Percentiles rank a stretch among this genome's conserved stretches.
Conservation (phyloP, 2,888 invertebrate species). For the Lymantria monacha region DNA sequence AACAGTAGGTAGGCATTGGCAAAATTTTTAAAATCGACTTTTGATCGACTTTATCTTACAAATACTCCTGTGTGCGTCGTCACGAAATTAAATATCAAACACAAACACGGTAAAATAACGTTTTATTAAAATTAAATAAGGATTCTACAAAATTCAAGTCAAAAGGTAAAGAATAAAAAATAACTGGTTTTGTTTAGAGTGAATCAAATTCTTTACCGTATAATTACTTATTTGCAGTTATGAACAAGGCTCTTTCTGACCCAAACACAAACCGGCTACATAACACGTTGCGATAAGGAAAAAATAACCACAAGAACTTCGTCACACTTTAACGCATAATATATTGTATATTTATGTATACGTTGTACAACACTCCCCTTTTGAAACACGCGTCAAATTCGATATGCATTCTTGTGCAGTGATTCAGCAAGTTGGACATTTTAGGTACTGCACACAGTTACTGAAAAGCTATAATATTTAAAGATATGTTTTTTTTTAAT, state of each 20-base stretch:
- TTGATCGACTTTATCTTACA: no score
- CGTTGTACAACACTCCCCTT: slow-evolving; percentile 14
- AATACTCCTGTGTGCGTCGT: no score
- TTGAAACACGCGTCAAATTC: slow-evolving; percentile 19
- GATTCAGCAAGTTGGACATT: slow-evolving; percentile 22
- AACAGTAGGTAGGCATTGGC: no score
- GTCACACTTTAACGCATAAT: slow-evolving; percentile 10
- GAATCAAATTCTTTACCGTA: no score
- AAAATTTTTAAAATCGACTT: no score
- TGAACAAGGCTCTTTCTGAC: not conserved
- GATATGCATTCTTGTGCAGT: slow-evolving; percentile 32
- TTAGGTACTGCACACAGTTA: not conserved
- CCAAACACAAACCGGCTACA: not conserved
- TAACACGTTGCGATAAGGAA: not conserved
- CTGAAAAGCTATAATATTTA: slow-evolving; percentile 5
- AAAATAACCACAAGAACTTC: slow-evolving; percentile 17
- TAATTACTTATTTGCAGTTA: no score
- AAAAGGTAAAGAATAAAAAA: no score
- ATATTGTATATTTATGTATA: slow-evolving; percentile 5
- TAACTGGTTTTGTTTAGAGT: no score
- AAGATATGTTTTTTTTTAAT: no score
- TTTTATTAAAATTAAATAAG: no score
- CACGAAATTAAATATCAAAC: no score
- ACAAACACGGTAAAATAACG: not conserved
- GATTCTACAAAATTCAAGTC: no score